Base-by-base conservation (phyloP, 2,797 vertebrate species). In the Sternarchorhynchus goeldii region DNA sequence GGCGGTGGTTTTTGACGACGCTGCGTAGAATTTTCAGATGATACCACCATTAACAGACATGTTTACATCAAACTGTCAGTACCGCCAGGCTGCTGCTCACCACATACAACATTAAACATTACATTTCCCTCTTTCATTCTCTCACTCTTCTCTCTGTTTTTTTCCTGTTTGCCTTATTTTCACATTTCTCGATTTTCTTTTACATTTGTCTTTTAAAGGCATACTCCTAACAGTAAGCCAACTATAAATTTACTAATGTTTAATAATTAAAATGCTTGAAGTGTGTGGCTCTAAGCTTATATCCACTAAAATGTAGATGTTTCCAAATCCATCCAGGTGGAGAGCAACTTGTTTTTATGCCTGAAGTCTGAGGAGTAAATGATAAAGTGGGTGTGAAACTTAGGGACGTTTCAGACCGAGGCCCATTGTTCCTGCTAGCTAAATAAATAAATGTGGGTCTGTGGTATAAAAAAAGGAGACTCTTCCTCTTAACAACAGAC, bases 31-130 rank as follows among this genome's bases (percentile, higher is more conserved):
- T 78, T 81, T 87, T 79, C 60, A 76, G 85, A 87, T 82, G 87
- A 90, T 88, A 89, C 88, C 85, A 86, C 80, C 20, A 75, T 88
- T 83, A 81, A 87, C 87, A 84, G 83, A 83, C 86, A 45, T 20
- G 62, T 74, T 82, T 76, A 79, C 78, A 83, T 67, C 81, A 82
- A 85, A 81, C 81, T 81, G 80, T 84, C 81, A 83, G 83, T 69
- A 72, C 81, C 76, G 84, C 80, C 41, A 45, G 53, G 25, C 68
- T 69, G 86, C 85, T 85, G 83, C 78, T 84, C 80, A 59, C 82
- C 77, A 25, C 25, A 70, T 79, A 56, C 71, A 65, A 73, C 78
- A 77, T 60, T 74, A 71, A 45, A 25, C 21, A 62, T 57, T 67
- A 36, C 63, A 39, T 10, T 57, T 20, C 32, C n/a, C 16, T 53